Conservation (phyloP, 2,888 invertebrate genomes). For the Cacoxenus indagator region DNA sequence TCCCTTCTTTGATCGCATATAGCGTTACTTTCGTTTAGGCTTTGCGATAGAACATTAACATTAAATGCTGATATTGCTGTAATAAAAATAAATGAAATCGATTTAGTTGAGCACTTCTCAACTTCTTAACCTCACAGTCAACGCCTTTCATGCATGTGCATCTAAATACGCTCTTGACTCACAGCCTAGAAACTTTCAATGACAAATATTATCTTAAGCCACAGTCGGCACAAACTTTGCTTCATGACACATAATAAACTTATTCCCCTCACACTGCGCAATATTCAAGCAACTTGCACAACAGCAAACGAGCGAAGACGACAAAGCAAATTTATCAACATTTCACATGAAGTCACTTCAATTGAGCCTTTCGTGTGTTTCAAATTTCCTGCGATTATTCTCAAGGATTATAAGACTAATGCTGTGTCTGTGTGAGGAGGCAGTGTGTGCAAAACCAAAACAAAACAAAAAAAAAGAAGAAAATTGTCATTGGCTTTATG, state of each 20-base stretch:
- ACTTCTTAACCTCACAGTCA: too few species aligned
- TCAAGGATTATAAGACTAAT: neutral
- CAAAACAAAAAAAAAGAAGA: too few species aligned
- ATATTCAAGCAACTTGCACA: neutral
- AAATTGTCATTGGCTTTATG: too few species aligned
- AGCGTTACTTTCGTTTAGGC: too few species aligned
- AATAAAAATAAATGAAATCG: too few species aligned
- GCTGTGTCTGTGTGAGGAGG: neutral
- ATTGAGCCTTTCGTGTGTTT: slow-evolving; percentile 18
- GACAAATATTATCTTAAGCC: neutral
- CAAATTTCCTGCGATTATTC: neutral
- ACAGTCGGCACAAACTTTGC: neutral
- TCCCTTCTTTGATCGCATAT: too few species aligned
- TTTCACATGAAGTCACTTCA: slow-evolving; percentile 42
- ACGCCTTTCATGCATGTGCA: too few species aligned
- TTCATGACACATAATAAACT: neutral
- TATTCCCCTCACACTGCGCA: neutral
- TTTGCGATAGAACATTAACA: too few species aligned
- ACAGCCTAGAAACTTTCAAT: neutral
- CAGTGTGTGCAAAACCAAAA: too few species aligned
- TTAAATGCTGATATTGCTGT: too few species aligned
- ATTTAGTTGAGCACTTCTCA: too few species aligned
- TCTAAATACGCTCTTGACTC: too few species aligned
- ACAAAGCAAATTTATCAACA: slow-evolving; percentile 41
- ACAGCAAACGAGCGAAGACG: neutral